phyloP scores from a whole-genome alignment of 1,140 invertebrate genomes.

The Episyrphus balteatus region DNA sequence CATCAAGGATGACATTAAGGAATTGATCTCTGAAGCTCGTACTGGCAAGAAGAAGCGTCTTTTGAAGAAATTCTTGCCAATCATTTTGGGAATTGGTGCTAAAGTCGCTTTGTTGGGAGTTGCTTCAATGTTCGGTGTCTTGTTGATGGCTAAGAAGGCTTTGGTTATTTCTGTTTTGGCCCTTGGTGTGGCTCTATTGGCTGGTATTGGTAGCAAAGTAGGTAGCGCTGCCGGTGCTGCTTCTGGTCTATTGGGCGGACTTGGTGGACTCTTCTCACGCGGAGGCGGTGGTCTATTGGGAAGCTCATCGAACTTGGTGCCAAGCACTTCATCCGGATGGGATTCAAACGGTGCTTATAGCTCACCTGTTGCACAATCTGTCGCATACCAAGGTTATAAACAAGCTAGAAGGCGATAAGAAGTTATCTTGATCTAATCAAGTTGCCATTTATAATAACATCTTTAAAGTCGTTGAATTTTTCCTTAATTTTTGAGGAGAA shows the following conservation, averaged over 20 bases:
- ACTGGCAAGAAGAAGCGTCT: conserved; percentile 50
- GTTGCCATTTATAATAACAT: conserved; percentile 7
- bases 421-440: conserved; percentile 1
- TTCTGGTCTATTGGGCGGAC: conserved; percentile 29
- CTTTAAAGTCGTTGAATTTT: not conserved
- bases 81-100: conserved; percentile 47
- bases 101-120: conserved; percentile 46
- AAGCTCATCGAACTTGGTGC: conserved; percentile 31
- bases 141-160: conserved; percentile 54
- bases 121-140: conserved; percentile 46
- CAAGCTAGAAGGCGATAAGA: conserved; percentile 28
- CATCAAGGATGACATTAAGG: conserved; percentile 42
- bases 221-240: conserved; percentile 29
- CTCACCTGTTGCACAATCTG: conserved; percentile 35
- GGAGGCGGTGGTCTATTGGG: conserved; percentile 14
- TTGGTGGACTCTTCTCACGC: conserved; percentile 25
- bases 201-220: conserved; percentile 45
- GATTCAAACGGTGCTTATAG: conserved; percentile 37
- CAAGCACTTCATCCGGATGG: conserved; percentile 26
- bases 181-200: conserved; percentile 43
- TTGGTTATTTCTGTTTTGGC: conserved; percentile 49
- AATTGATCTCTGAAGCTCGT: conserved; percentile 50
- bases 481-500: too few relatives aligned
- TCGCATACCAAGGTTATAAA: conserved; percentile 38
- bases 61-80: conserved; percentile 44